Conservation (phyloP, 2,113 vertebrate genomes). For the Galbula dea region DNA sequence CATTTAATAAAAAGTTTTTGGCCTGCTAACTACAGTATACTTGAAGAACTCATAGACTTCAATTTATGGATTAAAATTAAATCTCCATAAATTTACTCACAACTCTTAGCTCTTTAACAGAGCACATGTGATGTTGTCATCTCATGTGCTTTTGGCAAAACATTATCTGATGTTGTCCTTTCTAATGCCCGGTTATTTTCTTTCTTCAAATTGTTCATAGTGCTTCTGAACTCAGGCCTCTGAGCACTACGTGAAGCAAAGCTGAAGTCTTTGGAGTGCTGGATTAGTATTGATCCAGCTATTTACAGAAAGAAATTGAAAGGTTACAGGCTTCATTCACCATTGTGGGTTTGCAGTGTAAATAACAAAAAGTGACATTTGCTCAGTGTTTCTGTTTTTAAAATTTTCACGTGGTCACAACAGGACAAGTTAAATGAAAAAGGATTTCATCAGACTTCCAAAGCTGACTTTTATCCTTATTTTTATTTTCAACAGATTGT, state of each 20-base stretch:
- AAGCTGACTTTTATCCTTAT: neutral
- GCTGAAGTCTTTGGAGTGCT: neutral
- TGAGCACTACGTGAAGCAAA: neutral
- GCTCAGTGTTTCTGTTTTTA: neutral
- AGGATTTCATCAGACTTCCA: neutral
- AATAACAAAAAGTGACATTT: conserved; percentile 51
- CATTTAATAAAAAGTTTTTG: conserved; percentile 14
- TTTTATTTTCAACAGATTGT: neutral
- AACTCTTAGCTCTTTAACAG: neutral
- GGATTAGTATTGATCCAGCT: neutral
- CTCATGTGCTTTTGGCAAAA: neutral
- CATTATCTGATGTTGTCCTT: neutral
- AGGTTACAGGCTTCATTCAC: conserved; percentile 31
- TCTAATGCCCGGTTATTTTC: neutral
- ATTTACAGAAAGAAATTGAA: neutral
- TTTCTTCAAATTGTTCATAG: neutral
- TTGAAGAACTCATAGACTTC: neutral
- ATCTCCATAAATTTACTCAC: neutral
- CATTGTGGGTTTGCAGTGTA: neutral
- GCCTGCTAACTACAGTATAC: neutral
- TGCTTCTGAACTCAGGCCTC: neutral
- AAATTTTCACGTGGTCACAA: neutral
- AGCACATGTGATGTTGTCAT: neutral
- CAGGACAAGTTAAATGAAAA: neutral
- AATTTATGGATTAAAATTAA: neutral